phyloP scores from a whole-genome alignment of 1,140 invertebrate genomes.

The Tribolium madens region DNA sequence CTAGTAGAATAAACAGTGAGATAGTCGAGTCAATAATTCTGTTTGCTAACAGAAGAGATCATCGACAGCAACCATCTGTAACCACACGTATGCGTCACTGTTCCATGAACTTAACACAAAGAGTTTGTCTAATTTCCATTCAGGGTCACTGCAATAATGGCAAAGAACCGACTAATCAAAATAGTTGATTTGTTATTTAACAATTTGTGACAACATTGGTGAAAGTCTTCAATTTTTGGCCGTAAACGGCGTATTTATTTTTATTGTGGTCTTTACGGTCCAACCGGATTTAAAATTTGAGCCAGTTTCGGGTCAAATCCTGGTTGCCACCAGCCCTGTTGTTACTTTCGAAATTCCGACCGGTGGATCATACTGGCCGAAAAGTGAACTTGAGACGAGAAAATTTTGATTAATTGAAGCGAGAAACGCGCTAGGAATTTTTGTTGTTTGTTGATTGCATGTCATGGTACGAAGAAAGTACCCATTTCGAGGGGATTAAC shows the following conservation, averaged over 20 bases:
- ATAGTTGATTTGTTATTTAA: not conserved
- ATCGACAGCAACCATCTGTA: not conserved
- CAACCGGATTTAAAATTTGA: constrained; percentile 25
- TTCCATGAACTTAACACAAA: constrained; percentile 30
- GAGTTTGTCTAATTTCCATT: constrained; percentile 18
- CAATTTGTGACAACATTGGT: not conserved
- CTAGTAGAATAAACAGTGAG: not conserved
- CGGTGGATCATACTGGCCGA: not conserved
- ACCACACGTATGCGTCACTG: constrained; percentile 13
- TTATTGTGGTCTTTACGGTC: constrained; percentile 6
- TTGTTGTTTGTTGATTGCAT: not conserved
- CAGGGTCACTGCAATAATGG: constrained; percentile 29
- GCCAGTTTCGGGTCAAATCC: constrained; percentile 21
- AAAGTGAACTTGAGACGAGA: constrained; percentile 4
- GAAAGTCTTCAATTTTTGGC: constrained; percentile 16
- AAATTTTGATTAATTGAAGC: constrained; percentile 5
- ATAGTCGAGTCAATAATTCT: not conserved
- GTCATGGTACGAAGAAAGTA: constrained; percentile 1
- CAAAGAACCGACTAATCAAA: no score
- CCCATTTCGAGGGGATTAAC: not conserved
- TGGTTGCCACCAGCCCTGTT: not conserved
- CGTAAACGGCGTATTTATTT: not conserved
- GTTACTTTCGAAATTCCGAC: constrained; percentile 16
- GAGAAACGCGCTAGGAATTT: not conserved
- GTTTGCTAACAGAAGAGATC: not conserved